A percentile compares a stretch with the other conserved stretches of the same genome.
Conservation (phyloP, 2,113 vertebrate genomes). For the Felis chaus region DNA sequence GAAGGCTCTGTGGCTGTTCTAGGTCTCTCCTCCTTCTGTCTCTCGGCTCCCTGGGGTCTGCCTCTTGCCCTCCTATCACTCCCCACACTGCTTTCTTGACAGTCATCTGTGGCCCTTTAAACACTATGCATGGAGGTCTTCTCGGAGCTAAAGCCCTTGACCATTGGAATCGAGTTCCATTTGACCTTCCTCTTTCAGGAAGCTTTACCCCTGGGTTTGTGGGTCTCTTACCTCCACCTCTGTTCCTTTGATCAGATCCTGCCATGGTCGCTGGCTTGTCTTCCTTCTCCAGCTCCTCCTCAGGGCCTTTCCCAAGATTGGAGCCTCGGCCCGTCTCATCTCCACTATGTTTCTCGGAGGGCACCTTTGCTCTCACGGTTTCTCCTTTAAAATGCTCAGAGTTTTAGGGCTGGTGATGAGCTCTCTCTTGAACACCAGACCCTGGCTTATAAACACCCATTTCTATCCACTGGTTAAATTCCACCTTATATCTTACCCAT, state of each 20-base stretch:
- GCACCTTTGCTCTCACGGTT: neutral
- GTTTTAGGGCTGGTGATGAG: neutral
- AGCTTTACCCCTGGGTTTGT: neutral
- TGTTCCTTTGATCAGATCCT: neutral
- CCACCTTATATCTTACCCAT: neutral
- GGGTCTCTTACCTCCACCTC: neutral
- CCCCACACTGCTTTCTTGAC: neutral
- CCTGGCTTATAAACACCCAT: neutral
- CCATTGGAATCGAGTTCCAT: neutral
- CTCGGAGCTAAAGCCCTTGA: neutral
- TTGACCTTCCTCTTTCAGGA: too few relatives aligned
- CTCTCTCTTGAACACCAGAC: neutral
- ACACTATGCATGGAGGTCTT: neutral
- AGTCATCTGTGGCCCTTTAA: neutral
- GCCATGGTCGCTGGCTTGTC: fast-evolving
- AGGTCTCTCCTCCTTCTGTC: neutral
- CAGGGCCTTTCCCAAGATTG: neutral
- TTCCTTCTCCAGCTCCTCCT: neutral
- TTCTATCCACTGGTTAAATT: neutral
- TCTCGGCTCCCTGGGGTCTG: neutral
- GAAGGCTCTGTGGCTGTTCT: neutral
- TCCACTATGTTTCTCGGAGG: neutral
- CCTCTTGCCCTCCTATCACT: neutral
- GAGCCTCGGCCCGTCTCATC: neutral
- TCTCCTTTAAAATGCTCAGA: neutral